phyloP scores from a whole-genome alignment of 35 echinoderm and acorn worm species.

The Stichopus chloronotus region DNA sequence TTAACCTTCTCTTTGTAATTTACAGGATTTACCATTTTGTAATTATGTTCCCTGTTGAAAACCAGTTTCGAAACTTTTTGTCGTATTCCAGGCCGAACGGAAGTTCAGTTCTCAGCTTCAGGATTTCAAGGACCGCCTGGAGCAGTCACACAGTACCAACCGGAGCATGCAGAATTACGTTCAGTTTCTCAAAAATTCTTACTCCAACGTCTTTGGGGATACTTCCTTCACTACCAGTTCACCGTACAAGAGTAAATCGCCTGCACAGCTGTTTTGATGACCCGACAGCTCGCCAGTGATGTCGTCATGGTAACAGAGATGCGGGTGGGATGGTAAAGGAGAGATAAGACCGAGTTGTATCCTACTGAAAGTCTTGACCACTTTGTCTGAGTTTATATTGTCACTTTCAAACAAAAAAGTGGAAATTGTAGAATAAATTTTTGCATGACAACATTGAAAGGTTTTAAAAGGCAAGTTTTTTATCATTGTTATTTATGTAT shows the following conservation, averaged over 20 bases:
- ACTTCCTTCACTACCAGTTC: constrained; percentile 73
- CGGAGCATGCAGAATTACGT: constrained; percentile 99
- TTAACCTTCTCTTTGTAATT: no score
- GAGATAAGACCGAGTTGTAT: no score
- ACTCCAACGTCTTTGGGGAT: constrained; percentile 96
- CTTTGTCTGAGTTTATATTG: no score
- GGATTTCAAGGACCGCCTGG: constrained; percentile 93
- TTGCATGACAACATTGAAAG: no score
- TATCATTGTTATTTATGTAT: no score
- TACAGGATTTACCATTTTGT: no score
- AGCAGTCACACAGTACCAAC: constrained; percentile 97
- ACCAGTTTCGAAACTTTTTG: no score
- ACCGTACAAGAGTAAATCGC: constrained; percentile 59
- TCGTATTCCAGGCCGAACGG: constrained; percentile 65
- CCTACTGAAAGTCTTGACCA: no score
- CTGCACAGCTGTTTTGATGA: constrained; percentile 29
- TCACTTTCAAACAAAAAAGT: no score
- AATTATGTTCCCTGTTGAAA: no score
- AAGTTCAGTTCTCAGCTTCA: constrained; percentile 93
- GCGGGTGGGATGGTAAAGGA: neutral
- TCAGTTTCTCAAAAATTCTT: constrained; percentile 96
- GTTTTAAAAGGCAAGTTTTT: no score
- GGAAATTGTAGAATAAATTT: no score
- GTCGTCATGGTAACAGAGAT: neutral
- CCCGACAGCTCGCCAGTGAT: neutral